Conservation (phyloP, 2,888 invertebrate genomes). For the Chrysolina americana region DNA sequence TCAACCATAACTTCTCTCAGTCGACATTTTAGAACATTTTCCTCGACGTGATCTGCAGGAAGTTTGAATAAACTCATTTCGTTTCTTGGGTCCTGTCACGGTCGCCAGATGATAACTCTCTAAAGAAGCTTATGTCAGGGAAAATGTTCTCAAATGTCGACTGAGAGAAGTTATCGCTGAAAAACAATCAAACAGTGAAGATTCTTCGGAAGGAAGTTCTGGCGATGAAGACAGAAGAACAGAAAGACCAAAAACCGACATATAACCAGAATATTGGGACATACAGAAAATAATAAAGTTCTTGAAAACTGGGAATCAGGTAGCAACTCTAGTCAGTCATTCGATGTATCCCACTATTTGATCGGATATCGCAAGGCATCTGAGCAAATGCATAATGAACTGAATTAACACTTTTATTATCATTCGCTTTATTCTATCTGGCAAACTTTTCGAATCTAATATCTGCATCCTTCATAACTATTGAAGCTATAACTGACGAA, state of each 20-base stretch:
- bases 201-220: slow-evolving; percentile 70
- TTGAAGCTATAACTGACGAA: no score
- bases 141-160: slow-evolving; percentile 57
- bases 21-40: slow-evolving; percentile 57
- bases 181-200: slow-evolving; percentile 74
- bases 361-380: no score
- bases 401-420: no score
- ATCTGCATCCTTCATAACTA: no score
- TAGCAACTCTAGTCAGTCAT: slow-evolving; percentile 95
- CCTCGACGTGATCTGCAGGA: slow-evolving; percentile 31
- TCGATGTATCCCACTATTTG: no score
- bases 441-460: no score
- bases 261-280: slow-evolving; percentile 95
- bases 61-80: no score
- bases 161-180: slow-evolving; percentile 76
- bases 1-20: slow-evolving; percentile 76
- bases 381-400: no score
- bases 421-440: no score
- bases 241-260: slow-evolving; percentile 70
- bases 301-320: slow-evolving; percentile 95
- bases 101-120: no score
- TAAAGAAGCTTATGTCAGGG: slow-evolving; percentile 28
- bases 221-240: slow-evolving; percentile 61
- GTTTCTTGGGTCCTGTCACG: no score
- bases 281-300: slow-evolving; percentile 96